Evolutionary conservation across 2,888 invertebrate species (phyloP), one percentile per base, ranked within the genome.

Genomic region (Auanema freiburgensis): DNA sequence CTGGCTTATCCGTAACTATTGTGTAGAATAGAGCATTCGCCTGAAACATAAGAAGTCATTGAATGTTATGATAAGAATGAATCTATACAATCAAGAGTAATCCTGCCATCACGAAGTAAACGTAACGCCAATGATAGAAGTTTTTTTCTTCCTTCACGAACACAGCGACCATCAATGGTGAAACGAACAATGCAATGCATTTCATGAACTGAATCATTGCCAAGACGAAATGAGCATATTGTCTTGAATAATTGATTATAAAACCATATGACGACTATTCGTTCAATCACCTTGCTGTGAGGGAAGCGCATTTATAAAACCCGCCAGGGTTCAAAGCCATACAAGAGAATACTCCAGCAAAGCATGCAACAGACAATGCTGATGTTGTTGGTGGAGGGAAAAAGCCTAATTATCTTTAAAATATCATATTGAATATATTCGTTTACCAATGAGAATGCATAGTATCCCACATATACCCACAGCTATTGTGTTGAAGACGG

Each of bases 301-400:
- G 64, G 0, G 80, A 74, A 52, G 74, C 79, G 44, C 79, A 79
- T 62, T 80, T 80, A 59, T 79, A 80, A 63, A 79, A 80, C 8
- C 79, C 80, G 8, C 79, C 79, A 43, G 77, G 75, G 58, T 80
- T 80, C 14, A 74, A 66, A 0, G 77, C 79, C 67, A 80, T 74
- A n/a, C 72, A 57, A 8, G 74, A 71, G 59, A 72, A 77, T 43
- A 79, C 76, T 16, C 53, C 62, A 5, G 56, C 56, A 25, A 62
- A 62, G 51, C 55, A 50, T 41, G 24, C 16, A 16, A 62, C 62
- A 8, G 41, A 50, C 4, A 57, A n/a, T 2, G 42, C 56, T 1
- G 56, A 42, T 16, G 56, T 21, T 11, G 50, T 16, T 16, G 62
- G 49, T 16, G 62, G 52, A 44, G 62, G 57, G 21, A 67, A 52